Evolutionary conservation across 1,140 invertebrate species (phyloP).

Genomic region (Lordiphosa clarofinis): DNA sequence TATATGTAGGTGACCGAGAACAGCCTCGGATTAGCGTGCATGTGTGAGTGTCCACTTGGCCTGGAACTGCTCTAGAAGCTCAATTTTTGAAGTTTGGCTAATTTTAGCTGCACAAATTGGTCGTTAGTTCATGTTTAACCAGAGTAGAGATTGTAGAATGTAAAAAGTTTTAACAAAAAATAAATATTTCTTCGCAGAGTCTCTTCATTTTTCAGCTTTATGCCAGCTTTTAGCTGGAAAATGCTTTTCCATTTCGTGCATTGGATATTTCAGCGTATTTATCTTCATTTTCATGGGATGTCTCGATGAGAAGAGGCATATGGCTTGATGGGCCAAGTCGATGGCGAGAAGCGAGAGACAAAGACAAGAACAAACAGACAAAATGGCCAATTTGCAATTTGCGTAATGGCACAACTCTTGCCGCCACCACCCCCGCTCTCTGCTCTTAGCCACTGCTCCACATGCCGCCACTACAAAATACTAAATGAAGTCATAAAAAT

Average conservation of each 20-base stretch:
- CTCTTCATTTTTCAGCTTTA: not conserved
- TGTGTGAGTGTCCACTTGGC: slow-evolving; percentile 2
- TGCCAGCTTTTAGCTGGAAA: not conserved
- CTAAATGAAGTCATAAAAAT: slow-evolving; percentile 68
- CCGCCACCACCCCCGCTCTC: not conserved
- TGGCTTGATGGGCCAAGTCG: slow-evolving; percentile 38
- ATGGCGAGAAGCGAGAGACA: slow-evolving; percentile 26
- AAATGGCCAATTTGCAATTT: slow-evolving; percentile 62
- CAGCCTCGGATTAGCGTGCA: slow-evolving; percentile 23
- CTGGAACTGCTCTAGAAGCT: slow-evolving; percentile 1
- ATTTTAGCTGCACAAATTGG: slow-evolving; percentile 29
- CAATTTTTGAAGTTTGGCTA: slow-evolving; percentile 21
- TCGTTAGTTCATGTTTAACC: slow-evolving; percentile 14
- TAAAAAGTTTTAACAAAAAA: not conserved
- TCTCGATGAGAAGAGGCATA: slow-evolving; percentile 12
- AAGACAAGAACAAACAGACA: slow-evolving; percentile 20
- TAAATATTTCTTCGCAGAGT: slow-evolving; percentile 1
- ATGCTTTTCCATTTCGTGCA: slow-evolving; percentile 9
- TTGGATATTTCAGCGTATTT: slow-evolving; percentile 28
- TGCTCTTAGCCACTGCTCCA: not conserved
- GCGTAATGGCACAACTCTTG: slow-evolving; percentile 49
- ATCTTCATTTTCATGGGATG: slow-evolving; percentile 28
- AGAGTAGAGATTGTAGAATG: slow-evolving; percentile 1
- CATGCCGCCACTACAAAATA: slow-evolving; percentile 19
- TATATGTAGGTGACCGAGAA: slow-evolving; percentile 34